Evolutionary conservation across 2,888 invertebrate species (phyloP).

Genomic region (Acholoe squamosa): DNA sequence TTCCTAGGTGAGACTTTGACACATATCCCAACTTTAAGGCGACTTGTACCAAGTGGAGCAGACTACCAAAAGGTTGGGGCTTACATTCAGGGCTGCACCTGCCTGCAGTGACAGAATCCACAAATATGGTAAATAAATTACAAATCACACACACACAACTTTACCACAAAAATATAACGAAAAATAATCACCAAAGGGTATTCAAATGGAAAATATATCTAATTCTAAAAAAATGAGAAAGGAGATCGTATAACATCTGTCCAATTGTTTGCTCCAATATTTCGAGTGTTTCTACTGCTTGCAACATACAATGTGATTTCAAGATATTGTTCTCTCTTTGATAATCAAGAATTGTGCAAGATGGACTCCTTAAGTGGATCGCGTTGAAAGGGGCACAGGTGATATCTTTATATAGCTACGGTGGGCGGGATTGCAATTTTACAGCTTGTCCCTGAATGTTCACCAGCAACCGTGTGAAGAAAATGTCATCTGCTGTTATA

Average conservation of each 20-base stretch:
- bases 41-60: not conserved
- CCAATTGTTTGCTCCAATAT: not conserved
- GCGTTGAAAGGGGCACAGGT: too few relatives aligned
- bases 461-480: too few relatives aligned
- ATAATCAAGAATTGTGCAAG: too few relatives aligned
- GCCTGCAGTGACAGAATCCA: not conserved
- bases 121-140: not conserved
- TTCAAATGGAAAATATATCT: not conserved
- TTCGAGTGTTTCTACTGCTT: too few relatives aligned
- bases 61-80: not conserved
- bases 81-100: conserved; percentile 24
- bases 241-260: not conserved
- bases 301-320: too few relatives aligned
- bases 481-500: too few relatives aligned
- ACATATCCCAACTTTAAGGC: not conserved
- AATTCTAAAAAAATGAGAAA: not conserved
- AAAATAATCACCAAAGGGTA: not conserved
- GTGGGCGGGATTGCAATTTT: too few relatives aligned
- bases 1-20: too few relatives aligned
- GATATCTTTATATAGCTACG: too few relatives aligned
- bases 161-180: not conserved
- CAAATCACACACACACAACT: not conserved
- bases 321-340: too few relatives aligned
- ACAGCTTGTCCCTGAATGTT: too few relatives aligned
- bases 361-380: too few relatives aligned